phyloP scores from a whole-genome alignment of 2,113 vertebrate genomes.

The Sterna hirundo region DNA sequence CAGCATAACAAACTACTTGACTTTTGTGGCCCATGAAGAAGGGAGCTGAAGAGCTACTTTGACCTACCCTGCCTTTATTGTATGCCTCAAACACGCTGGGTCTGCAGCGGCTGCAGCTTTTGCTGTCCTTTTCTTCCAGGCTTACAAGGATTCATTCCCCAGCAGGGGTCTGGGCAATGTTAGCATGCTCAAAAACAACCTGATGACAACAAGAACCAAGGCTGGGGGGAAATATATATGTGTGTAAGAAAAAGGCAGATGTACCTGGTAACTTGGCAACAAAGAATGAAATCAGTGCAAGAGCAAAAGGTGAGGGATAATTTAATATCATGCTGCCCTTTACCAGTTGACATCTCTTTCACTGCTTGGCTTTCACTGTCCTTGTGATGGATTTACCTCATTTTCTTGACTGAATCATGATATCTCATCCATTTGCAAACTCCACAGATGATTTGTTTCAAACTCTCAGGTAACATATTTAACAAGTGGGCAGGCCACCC shows the following conservation, averaged over 20 bases:
- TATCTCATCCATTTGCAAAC: background rate
- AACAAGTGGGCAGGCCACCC: background rate
- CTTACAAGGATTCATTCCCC: background rate
- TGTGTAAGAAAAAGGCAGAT: background rate
- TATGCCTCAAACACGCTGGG: background rate
- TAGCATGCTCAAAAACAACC: background rate
- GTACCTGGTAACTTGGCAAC: slow-evolving; percentile 54
- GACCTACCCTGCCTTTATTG: background rate
- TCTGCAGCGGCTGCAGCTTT: background rate
- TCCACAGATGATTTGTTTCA: background rate
- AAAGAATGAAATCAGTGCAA: slow-evolving; percentile 31
- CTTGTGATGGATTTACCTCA: slow-evolving; percentile 5
- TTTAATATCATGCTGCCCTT: slow-evolving; percentile 47
- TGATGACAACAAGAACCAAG: background rate
- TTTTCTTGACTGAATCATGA: slow-evolving; percentile 33
- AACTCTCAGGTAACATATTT: background rate
- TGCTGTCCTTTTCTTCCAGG: background rate
- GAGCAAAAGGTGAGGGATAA: slow-evolving; percentile 56
- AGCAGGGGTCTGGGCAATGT: background rate
- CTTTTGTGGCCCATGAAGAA: background rate
- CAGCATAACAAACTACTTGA: background rate
- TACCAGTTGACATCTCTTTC: slow-evolving; percentile 31
- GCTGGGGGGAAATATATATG: background rate
- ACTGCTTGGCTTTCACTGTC: background rate
- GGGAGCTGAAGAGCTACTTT: background rate